These are phyloP conservation scores for Eolophus roseicapilla DNA, from an alignment of 2,113 vertebrate species.

Conservation along the genomic window DNA sequence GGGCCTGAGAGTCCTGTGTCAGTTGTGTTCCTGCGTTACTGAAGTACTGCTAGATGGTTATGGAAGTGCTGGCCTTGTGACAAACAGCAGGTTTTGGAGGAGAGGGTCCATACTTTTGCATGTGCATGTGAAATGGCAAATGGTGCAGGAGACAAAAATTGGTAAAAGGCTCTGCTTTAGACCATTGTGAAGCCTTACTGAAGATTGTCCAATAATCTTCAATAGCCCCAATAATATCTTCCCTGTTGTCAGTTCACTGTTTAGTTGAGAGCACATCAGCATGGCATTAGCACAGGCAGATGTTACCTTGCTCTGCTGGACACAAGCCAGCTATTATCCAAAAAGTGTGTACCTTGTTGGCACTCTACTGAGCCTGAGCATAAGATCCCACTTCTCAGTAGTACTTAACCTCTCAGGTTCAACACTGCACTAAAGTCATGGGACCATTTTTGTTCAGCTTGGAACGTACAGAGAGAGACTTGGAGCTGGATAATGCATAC, in stretches of 20 bases:
- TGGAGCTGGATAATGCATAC: not conserved
- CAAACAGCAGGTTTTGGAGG: not conserved
- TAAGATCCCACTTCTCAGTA: not conserved
- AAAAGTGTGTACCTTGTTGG: not conserved
- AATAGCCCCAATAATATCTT: not conserved
- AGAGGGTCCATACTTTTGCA: not conserved
- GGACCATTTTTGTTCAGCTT: not conserved
- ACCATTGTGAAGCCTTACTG: not conserved
- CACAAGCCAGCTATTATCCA: not conserved
- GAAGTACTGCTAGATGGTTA: not conserved
- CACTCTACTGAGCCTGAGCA: not conserved
- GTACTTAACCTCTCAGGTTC: not conserved
- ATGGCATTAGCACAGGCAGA: fast-evolving
- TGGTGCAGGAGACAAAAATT: not conserved
- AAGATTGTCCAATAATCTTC: not conserved
- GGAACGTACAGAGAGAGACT: not conserved
- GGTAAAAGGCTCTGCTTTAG: not conserved
- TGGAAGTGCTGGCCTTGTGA: not conserved
- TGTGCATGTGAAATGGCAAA: not conserved
- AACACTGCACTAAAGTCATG: not conserved
- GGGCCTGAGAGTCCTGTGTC: not conserved
- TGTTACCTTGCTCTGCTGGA: not conserved
- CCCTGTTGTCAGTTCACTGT: not conserved
- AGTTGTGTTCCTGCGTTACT: not conserved
- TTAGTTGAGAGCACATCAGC: not conserved